These are phyloP conservation scores for Thecophora atra DNA, from an alignment of 2,888 invertebrate genomes.

Conservation along the genomic window DNA sequence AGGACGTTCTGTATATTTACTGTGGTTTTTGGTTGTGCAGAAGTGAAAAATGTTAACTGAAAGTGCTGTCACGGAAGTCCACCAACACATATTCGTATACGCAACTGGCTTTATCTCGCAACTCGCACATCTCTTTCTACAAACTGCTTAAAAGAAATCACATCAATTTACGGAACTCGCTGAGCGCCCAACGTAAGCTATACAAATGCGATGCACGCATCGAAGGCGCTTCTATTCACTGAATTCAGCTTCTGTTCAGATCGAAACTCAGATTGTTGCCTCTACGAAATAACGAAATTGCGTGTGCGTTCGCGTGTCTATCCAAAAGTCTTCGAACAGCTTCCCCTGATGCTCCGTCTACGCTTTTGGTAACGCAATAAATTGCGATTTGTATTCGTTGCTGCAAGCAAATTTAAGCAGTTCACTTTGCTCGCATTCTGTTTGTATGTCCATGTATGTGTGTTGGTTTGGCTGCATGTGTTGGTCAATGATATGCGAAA, in stretches of 20 bases:
- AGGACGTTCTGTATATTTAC: not conserved
- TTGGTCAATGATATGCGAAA: slow-evolving; percentile 5
- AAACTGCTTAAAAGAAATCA: not conserved
- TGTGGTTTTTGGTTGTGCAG: not conserved
- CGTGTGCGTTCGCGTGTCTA: no score
- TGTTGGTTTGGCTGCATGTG: not conserved
- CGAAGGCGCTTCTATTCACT: not conserved
- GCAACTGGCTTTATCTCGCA: not conserved
- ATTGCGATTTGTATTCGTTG: slow-evolving; percentile 28
- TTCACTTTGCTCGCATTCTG: not conserved
- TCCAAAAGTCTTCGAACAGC: not conserved
- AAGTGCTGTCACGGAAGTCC: not conserved
- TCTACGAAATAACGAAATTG: not conserved
- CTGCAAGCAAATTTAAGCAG: slow-evolving; percentile 26
- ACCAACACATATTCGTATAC: not conserved
- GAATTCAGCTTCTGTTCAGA: not conserved
- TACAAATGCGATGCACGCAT: not conserved
- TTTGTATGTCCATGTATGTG: not conserved
- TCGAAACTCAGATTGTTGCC: not conserved
- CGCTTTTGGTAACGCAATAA: slow-evolving; percentile 30
- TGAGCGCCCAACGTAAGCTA: not conserved
- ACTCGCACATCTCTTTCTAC: not conserved
- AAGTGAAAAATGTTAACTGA: slow-evolving; percentile 4
- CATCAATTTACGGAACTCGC: not conserved
- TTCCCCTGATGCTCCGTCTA: not conserved